Evolutionary conservation across 2,113 vertebrate genomes (phyloP).

Genomic region (Lonchura striata): DNA sequence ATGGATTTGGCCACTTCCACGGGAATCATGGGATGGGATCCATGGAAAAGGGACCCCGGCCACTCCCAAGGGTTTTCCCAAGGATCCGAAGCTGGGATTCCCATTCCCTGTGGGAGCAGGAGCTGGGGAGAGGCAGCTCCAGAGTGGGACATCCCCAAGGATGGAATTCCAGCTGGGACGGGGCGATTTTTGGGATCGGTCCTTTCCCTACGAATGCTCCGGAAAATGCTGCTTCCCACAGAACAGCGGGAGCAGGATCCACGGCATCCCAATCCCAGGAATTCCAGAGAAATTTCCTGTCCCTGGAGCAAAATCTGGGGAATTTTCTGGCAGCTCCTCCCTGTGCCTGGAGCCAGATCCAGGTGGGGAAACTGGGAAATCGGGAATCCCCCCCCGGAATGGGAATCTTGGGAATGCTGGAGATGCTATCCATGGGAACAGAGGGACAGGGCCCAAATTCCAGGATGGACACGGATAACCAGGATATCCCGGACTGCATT

Average conservation of each 20-base stretch:
- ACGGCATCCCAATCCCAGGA: rapidly evolving
- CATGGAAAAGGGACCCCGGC: neutral
- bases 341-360: neutral
- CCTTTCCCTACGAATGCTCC: neutral
- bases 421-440: neutral
- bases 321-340: neutral
- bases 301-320: neutral
- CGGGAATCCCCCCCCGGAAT: neutral
- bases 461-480: rapidly evolving
- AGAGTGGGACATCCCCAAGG: neutral
- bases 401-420: neutral
- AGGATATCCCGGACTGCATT: rapidly evolving
- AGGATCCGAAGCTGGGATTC: neutral
- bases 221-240: neutral
- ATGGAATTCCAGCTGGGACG: rapidly evolving
- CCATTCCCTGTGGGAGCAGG: rapidly evolving
- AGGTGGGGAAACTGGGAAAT: too few species aligned
- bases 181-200: rapidly evolving
- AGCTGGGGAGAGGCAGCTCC: neutral
- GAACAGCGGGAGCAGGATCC: neutral
- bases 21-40: neutral
- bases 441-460: rapidly evolving
- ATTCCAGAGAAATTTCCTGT: neutral
- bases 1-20: neutral
- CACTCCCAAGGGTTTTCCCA: rapidly evolving